Conservation (phyloP, 2,888 invertebrate genomes). For the Synergus umbraculus region DNA sequence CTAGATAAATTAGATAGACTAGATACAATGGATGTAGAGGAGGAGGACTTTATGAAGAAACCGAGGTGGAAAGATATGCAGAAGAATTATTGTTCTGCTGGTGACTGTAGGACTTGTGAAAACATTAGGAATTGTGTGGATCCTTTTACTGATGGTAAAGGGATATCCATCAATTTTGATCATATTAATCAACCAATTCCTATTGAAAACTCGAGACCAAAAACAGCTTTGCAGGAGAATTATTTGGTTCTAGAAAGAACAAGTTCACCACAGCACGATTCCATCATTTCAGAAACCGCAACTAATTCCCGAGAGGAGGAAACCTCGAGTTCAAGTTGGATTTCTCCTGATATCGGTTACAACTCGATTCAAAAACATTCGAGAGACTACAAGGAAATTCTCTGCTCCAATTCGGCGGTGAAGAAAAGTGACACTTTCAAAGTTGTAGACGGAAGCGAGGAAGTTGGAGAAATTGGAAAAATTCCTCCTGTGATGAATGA, state of each 20-base stretch:
- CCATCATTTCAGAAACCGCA: slow-evolving; percentile 47
- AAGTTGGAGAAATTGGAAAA: slow-evolving; percentile 42
- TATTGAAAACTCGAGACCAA: slow-evolving; percentile 53
- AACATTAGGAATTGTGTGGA: slow-evolving; percentile 56
- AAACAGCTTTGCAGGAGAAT: slow-evolving; percentile 69
- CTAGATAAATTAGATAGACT: slow-evolving; percentile 39
- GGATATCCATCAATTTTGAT: not conserved
- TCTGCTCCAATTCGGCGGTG: slow-evolving; percentile 64
- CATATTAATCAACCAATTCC: slow-evolving; percentile 25
- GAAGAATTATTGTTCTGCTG: slow-evolving; percentile 53
- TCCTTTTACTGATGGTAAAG: slow-evolving; percentile 44
- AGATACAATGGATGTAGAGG: slow-evolving; percentile 49
- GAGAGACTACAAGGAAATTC: slow-evolving; percentile 56
- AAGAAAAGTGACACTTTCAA: slow-evolving; percentile 73
- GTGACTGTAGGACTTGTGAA: slow-evolving; percentile 59
- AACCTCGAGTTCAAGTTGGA: slow-evolving; percentile 35
- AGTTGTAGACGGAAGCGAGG: slow-evolving; percentile 69
- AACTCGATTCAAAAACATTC: slow-evolving; percentile 64
- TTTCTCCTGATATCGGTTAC: slow-evolving; percentile 64
- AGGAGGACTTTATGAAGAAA: slow-evolving; percentile 67
- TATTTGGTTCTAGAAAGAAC: slow-evolving; percentile 62
- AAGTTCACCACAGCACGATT: slow-evolving; percentile 24
- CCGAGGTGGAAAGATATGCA: slow-evolving; percentile 69
- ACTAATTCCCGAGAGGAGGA: slow-evolving; percentile 41
- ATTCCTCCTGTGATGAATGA: slow-evolving; percentile 29